Evolutionary conservation across 1,140 invertebrate species (phyloP).

Genomic region (Aphelenchoides avenae): DNA sequence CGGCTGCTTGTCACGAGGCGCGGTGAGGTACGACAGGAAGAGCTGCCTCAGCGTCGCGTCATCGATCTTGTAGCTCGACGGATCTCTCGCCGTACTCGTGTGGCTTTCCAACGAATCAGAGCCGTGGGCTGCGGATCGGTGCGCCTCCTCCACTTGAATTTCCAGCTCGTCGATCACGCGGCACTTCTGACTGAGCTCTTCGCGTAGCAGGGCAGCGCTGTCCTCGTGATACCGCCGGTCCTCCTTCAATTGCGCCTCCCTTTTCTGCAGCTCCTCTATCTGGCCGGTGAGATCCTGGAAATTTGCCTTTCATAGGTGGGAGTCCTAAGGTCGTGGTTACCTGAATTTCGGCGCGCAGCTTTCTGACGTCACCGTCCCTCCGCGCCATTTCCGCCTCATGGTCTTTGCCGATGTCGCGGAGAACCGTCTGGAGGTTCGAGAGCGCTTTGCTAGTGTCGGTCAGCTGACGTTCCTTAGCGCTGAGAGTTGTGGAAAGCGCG

Average conservation of each 20-base stretch:
- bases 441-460: slow-evolving; percentile 24
- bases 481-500: neutral
- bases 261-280: slow-evolving; percentile 1
- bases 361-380: no score
- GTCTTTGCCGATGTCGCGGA: slow-evolving; percentile 25
- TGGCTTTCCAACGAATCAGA: neutral
- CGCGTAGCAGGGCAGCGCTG: slow-evolving; percentile 9
- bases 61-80: slow-evolving; percentile 21
- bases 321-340: no score
- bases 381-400: slow-evolving; percentile 17
- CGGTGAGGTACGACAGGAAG: slow-evolving; percentile 27
- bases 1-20: slow-evolving; percentile 30
- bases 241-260: slow-evolving; percentile 18
- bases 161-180: slow-evolving; percentile 29
- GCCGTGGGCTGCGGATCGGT: neutral
- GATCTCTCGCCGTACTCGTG: slow-evolving; percentile 4
- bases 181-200: slow-evolving; percentile 20
- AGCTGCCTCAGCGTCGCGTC: slow-evolving; percentile 29
- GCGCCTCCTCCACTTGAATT: slow-evolving; percentile 31
- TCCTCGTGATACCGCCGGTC: slow-evolving; percentile 11
- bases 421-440: slow-evolving; percentile 30
- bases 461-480: slow-evolving; percentile 3
- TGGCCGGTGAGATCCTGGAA: neutral
- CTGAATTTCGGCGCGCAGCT: no score
- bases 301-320: no score